phyloP scores from a whole-genome alignment of 2,888 invertebrate genomes.

The Scrobipalpa atriplicella region DNA sequence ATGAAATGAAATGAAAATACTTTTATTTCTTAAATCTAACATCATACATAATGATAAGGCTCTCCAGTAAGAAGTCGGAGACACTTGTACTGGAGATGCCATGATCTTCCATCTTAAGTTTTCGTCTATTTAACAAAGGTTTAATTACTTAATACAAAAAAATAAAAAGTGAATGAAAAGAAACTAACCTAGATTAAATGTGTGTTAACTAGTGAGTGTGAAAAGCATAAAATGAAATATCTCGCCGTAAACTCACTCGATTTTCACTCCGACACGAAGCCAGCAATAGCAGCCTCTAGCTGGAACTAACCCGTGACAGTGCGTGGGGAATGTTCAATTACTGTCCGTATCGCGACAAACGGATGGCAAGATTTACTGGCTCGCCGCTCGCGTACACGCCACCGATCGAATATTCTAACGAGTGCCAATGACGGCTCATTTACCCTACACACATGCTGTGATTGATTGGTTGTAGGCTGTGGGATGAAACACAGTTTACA shows the following conservation, averaged over 20 bases:
- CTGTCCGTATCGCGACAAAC: slow-evolving; percentile 33
- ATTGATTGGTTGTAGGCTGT: background rate
- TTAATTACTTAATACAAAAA: too few relatives aligned
- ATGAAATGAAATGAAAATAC: too few relatives aligned
- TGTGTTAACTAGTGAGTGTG: too few relatives aligned
- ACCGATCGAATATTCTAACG: slow-evolving; percentile 19
- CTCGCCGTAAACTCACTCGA: background rate
- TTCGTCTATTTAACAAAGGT: too few relatives aligned
- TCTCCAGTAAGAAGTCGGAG: too few relatives aligned
- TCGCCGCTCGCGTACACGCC: background rate
- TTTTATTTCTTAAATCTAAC: too few relatives aligned
- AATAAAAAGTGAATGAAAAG: too few relatives aligned
- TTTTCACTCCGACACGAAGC: background rate
- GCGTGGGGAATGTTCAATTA: slow-evolving; percentile 39
- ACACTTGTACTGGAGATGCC: too few relatives aligned
- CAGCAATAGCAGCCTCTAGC: background rate
- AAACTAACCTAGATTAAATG: too few relatives aligned
- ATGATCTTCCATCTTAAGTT: too few relatives aligned
- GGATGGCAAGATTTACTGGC: slow-evolving; percentile 29
- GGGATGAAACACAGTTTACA: too few relatives aligned
- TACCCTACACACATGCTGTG: slow-evolving; percentile 2
- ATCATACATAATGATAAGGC: too few relatives aligned
- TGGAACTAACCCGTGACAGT: slow-evolving; percentile 25
- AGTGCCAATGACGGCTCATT: slow-evolving; percentile 18
- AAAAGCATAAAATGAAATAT: background rate